Evolutionary conservation across 2,888 invertebrate species (phyloP).

Genomic region (Ditylenchus weischeri): DNA sequence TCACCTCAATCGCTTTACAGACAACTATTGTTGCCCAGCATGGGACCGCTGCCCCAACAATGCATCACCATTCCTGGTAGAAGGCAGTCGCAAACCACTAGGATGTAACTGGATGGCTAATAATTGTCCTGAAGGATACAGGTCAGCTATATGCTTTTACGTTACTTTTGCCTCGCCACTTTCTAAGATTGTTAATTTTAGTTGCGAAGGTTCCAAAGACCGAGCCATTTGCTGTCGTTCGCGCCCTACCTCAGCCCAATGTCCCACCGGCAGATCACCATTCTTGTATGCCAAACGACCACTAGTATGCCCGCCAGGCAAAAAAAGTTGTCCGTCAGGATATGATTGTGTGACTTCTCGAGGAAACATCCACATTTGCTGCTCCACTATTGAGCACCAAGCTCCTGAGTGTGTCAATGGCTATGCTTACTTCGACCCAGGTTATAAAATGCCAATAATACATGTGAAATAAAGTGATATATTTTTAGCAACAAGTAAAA

Average conservation of each 20-base stretch:
- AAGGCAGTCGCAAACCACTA: conserved; percentile 40
- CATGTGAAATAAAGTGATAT: neutral
- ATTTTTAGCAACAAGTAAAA: conserved; percentile 33
- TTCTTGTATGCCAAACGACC: conserved; percentile 56
- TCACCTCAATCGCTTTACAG: neutral
- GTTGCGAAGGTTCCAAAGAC: conserved; percentile 40
- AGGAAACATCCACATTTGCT: conserved; percentile 52
- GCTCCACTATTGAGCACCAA: conserved; percentile 42
- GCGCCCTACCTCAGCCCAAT: conserved; percentile 37
- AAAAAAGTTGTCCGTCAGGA: conserved; percentile 39
- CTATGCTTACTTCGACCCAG: conserved; percentile 50
- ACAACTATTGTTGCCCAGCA: conserved; percentile 29
- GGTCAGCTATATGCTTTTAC: conserved; percentile 24
- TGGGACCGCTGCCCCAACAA: conserved; percentile 42
- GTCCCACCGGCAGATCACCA: conserved; percentile 48
- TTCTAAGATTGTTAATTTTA: conserved; percentile 15
- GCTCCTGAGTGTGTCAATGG: conserved; percentile 51
- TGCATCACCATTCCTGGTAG: conserved; percentile 42
- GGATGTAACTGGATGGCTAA: conserved; percentile 54
- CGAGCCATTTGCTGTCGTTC: conserved; percentile 37
- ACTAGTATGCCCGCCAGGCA: conserved; percentile 54
- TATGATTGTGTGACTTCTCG: conserved; percentile 48
- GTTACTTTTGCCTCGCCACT: neutral
- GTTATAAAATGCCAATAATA: conserved; percentile 18
- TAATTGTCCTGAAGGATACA: conserved; percentile 55